A percentile compares a stretch with the other conserved stretches of the same genome.
phyloP scores from a whole-genome alignment of 2,113 vertebrate species.

The Microcebus lehilahytsara region DNA sequence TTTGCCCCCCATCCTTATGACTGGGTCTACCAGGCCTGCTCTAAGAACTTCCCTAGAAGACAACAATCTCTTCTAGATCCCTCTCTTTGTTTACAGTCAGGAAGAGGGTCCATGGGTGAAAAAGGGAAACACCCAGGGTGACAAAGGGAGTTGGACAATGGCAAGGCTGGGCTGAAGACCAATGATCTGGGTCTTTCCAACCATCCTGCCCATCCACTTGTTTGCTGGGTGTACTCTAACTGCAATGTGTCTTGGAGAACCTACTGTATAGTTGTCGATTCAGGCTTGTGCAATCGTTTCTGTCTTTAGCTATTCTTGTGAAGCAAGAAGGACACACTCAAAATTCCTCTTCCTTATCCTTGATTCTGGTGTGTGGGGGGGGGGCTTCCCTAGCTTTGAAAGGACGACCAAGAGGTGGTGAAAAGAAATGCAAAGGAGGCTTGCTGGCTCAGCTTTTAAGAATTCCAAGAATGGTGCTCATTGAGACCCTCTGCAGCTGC shows the following conservation, averaged over 20 bases:
- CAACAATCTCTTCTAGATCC: fast-evolving
- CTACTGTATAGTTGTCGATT: background rate
- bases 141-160: no score
- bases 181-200: background rate
- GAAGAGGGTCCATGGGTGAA: background rate
- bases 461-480: background rate
- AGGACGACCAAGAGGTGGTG: background rate
- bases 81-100: background rate
- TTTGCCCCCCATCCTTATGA: background rate
- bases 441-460: background rate
- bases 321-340: background rate
- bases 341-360: background rate
- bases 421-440: background rate
- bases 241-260: background rate
- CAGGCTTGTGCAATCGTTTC: background rate
- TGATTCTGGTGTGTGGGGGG: background rate
- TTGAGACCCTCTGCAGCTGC: no score
- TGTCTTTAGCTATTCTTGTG: background rate
- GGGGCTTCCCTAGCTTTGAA: background rate
- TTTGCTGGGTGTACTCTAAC: background rate
- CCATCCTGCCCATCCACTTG: fast-evolving
- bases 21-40: background rate
- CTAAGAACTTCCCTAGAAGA: background rate
- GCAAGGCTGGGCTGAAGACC: background rate
- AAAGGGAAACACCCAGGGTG: background rate